phyloP scores from a whole-genome alignment of 2,113 vertebrate genomes.

The Brachyhypopomus occidentalis region DNA sequence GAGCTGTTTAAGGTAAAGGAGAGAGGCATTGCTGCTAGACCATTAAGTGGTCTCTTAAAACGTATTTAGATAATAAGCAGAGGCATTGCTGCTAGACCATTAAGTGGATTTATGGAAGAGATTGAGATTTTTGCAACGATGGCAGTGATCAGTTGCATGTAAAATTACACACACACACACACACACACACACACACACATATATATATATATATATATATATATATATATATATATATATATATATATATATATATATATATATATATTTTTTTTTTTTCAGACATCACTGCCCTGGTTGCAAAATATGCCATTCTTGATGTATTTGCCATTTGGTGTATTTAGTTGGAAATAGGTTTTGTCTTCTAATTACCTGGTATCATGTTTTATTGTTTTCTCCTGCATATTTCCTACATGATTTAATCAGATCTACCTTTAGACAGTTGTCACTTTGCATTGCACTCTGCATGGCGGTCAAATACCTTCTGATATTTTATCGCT shows the following conservation, averaged over 20 bases:
- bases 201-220: too few species aligned
- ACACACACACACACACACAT: too few species aligned
- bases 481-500: constrained; percentile 6
- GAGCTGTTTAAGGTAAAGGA: constrained; percentile 25
- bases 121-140: not conserved
- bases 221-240: too few species aligned
- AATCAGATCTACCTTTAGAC: not conserved
- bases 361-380: not conserved
- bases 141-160: not conserved
- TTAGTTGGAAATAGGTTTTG: not conserved
- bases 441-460: not conserved
- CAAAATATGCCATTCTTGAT: too few species aligned
- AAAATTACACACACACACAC: too few species aligned
- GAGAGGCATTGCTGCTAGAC: constrained; percentile 8
- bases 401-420: not conserved
- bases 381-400: not conserved
- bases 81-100: not conserved
- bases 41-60: constrained; percentile 4
- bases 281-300: too few species aligned
- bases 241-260: too few species aligned
- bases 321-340: not conserved
- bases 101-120: not conserved
- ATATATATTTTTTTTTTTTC: too few species aligned
- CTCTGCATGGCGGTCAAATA: not conserved
- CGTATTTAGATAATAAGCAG: too few species aligned